Evolutionary conservation across 2,888 invertebrate species (phyloP).

Genomic region (Pheosia tremula): DNA sequence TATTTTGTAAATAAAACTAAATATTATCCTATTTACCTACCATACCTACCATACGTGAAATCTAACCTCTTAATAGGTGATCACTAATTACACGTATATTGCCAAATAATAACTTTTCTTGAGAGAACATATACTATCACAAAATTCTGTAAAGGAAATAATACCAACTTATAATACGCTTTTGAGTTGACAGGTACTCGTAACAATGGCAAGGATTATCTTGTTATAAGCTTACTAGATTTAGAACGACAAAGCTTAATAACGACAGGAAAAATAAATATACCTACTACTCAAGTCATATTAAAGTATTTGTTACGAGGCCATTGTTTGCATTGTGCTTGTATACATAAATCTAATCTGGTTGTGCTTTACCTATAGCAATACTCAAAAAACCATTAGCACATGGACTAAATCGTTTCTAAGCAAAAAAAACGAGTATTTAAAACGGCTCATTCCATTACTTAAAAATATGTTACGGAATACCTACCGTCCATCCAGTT

Average conservation of each 20-base stretch:
- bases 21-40: too few relatives aligned
- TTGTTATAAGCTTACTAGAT: background rate
- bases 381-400: too few relatives aligned
- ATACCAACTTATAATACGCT: background rate
- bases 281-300: background rate
- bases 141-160: background rate
- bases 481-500: conserved; percentile 15
- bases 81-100: too few relatives aligned
- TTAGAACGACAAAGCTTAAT: background rate
- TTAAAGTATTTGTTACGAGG: too few relatives aligned
- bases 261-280: background rate
- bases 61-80: too few relatives aligned
- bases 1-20: too few relatives aligned
- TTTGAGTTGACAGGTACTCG: background rate
- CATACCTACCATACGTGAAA: too few relatives aligned
- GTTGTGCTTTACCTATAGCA: too few relatives aligned
- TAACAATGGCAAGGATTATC: conserved; percentile 2
- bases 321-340: background rate
- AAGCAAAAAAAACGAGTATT: conserved; percentile 8
- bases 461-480: conserved; percentile 29
- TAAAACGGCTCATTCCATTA: conserved; percentile 20
- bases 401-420: too few relatives aligned
- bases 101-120: background rate
- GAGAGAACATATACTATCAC: background rate
- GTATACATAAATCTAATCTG: background rate